These are phyloP conservation scores for Dryadula phaetusa DNA, from an alignment of 2,888 invertebrate genomes.

Conservation along the genomic window DNA sequence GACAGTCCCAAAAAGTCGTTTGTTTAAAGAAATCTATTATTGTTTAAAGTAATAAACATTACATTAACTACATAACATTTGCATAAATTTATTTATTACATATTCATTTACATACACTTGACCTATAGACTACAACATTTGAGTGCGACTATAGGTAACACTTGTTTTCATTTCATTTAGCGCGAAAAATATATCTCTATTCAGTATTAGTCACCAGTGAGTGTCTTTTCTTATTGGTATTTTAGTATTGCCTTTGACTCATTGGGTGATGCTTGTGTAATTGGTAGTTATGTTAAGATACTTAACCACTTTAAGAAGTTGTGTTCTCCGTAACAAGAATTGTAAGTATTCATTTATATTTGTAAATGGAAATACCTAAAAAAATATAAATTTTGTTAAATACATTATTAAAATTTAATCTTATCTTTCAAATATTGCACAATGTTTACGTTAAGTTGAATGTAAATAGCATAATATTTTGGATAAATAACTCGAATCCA, in stretches of 20 bases:
- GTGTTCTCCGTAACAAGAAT: conserved; percentile 50
- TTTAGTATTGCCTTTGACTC: conserved; percentile 36
- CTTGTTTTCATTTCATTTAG: background rate
- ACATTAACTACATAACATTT: no score
- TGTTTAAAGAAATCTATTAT: background rate
- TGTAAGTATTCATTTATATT: no score
- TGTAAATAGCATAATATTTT: background rate
- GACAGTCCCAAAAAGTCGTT: background rate
- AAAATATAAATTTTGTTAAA: no score
- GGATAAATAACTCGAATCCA: background rate
- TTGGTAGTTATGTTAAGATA: conserved; percentile 62
- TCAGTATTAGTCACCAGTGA: background rate
- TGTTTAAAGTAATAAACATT: no score
- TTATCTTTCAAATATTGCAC: background rate
- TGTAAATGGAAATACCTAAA: no score
- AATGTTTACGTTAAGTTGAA: conserved; percentile 3
- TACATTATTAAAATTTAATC: background rate
- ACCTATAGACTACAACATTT: background rate
- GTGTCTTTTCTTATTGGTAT: background rate
- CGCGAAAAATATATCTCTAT: background rate
- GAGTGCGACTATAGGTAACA: background rate
- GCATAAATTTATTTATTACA: background rate
- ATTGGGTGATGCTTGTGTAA: conserved; percentile 23
- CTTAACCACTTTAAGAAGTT: conserved; percentile 53
- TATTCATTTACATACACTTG: background rate